A percentile compares a stretch with the other conserved stretches of the same genome.
These are phyloP conservation scores for Tetranychus truncatus DNA, from an alignment of 2,888 invertebrate species.

Conservation along the genomic window DNA sequence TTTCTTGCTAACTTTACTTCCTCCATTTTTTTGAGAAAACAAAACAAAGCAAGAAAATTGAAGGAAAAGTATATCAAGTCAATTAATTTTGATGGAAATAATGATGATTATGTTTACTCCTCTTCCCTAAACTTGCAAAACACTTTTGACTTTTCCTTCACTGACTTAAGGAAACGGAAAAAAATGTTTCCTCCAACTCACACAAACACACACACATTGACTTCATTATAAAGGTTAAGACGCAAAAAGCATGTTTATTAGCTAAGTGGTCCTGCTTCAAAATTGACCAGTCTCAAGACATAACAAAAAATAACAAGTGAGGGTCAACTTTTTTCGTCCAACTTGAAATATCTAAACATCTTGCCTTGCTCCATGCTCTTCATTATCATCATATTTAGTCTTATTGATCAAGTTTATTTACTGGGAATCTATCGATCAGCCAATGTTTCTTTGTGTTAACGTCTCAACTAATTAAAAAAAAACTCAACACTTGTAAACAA, in stretches of 20 bases:
- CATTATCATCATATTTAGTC: neutral
- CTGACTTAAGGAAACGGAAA: neutral
- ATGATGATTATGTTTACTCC: neutral
- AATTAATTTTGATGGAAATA: neutral
- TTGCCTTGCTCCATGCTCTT: neutral
- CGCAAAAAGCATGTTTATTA: neutral
- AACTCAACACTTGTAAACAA: no score
- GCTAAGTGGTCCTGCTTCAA: neutral
- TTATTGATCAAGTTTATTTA: neutral
- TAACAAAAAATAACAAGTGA: neutral
- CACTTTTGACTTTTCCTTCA: neutral
- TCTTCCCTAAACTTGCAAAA: neutral
- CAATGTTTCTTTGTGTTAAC: slow-evolving; percentile 1
- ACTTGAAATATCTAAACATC: neutral
- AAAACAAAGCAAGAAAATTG: neutral
- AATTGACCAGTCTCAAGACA: neutral
- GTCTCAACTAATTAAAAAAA: neutral
- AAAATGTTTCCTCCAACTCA: neutral
- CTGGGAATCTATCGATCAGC: neutral
- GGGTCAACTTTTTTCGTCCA: neutral
- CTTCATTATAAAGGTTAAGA: neutral
- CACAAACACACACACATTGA: neutral
- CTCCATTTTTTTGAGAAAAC: neutral
- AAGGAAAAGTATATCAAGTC: neutral
- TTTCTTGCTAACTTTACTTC: neutral